These are phyloP conservation scores for Pelochelys cantorii DNA, from an alignment of 2,797 vertebrate genomes.

Conservation along the genomic window DNA sequence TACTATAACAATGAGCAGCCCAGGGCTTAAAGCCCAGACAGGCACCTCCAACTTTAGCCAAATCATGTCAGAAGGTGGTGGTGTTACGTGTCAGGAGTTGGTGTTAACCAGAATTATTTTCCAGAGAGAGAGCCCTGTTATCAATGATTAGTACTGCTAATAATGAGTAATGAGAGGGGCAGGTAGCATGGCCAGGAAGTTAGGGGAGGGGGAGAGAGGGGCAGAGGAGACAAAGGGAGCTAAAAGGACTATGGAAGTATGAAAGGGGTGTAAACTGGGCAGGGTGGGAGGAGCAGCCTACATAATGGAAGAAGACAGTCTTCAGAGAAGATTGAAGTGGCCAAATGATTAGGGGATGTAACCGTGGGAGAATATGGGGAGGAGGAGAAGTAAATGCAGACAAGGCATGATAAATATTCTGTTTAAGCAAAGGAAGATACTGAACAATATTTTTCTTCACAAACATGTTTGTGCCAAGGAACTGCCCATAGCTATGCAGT, in stretches of 20 bases:
- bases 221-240: background rate
- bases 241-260: background rate
- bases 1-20: background rate
- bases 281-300: rapidly evolving
- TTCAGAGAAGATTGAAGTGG: background rate
- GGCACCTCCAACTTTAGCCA: background rate
- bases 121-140: background rate
- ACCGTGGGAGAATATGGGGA: background rate
- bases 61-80: background rate
- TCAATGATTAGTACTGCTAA: background rate
- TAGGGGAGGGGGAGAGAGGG: background rate
- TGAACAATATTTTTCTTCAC: background rate
- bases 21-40: background rate
- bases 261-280: background rate
- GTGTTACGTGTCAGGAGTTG: background rate
- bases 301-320: background rate
- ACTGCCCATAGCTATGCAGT: background rate
- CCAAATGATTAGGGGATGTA: background rate
- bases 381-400: background rate
- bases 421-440: background rate
- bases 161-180: background rate
- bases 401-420: background rate
- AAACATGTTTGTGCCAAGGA: background rate
- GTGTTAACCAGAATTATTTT: background rate
- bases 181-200: background rate